Percentiles rank a stretch among this genome's conserved stretches.
phyloP scores from a whole-genome alignment of 2,113 vertebrate genomes.

The Podocnemis expansa region DNA sequence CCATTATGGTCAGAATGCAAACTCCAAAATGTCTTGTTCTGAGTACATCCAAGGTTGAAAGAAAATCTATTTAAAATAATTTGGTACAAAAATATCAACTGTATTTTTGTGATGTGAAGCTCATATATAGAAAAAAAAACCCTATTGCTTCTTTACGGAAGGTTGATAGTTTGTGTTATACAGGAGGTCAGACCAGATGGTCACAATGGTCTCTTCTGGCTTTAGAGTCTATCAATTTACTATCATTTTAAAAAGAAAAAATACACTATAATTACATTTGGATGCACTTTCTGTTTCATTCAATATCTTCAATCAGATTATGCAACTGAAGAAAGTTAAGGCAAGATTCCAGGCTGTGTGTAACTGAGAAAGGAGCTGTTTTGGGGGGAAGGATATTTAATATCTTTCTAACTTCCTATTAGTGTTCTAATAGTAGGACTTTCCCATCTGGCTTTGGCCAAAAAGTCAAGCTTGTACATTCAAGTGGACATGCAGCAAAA shows the following conservation, averaged over 20 bases:
- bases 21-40: not conserved
- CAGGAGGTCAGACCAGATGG: not conserved
- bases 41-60: not conserved
- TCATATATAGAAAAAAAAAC: not conserved
- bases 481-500: not conserved
- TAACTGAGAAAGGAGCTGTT: conserved; percentile 33
- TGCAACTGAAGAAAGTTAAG: conserved; percentile 21
- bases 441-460: conserved; percentile 13
- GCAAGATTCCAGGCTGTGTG: not conserved
- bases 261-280: not conserved
- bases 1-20: not conserved
- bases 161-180: not conserved
- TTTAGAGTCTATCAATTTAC: not conserved
- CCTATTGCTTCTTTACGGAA: not conserved
- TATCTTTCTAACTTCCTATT: conserved; percentile 28
- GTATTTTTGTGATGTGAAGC: not conserved
- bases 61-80: not conserved
- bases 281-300: not conserved
- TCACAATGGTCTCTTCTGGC: not conserved
- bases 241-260: not conserved
- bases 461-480: not conserved
- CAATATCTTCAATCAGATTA: not conserved
- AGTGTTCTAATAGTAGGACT: conserved; percentile 9
- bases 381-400: not conserved
- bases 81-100: not conserved